Base-by-base conservation (phyloP, 2,888 invertebrate genomes). In the Cheilosia pagana region DNA sequence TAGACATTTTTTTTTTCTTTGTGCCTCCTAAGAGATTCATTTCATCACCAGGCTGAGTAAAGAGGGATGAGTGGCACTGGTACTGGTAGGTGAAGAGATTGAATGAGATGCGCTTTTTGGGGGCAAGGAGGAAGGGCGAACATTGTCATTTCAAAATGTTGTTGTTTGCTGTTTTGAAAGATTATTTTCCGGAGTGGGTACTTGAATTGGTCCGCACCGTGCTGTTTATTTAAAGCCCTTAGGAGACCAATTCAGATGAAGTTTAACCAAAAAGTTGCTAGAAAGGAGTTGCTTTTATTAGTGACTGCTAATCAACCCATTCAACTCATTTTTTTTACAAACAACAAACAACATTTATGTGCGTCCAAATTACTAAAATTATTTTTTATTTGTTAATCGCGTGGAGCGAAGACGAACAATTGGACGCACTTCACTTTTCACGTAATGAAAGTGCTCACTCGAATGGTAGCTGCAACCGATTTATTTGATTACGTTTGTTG, bases 381-480 rank as follows among this genome's bases (percentile, higher is more conserved):
- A 35, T 35, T 35, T 35, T 12, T 12, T 12, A 35, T 35, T 35
- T 35, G 35, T 3, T 35, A 35, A 35, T 35, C 35, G 35, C 35
- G 35, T 35, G 35, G 35, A 35, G 12, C 35, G 12, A 35, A 35
- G 35, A 35, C 31, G 31, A 12, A 12, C 35, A 12, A 3, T 35
- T 35, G 12, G 35, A 12, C 35, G 35, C 10, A 35, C 35, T 35
- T 35, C 12, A 12, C 35, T 12, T 6, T 43, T 48, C 43, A 48
- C 39, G 39, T 39, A 65, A 52, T 16, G 8, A 65, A 39, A 53
- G 8, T 41, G 28, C 12, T 25, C 43, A 43, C 45, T 52, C 6
- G 16, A 43, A 35, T 19, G 39, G 43, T n/a, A n/a, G 41, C 28
- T 39, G 31, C 53, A 72, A 72, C 52, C 72, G 62, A 72, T 72